Percentiles rank a stretch among this genome's conserved stretches.
phyloP scores from a whole-genome alignment of 2,888 invertebrate genomes.

The Xylocampa areola region DNA sequence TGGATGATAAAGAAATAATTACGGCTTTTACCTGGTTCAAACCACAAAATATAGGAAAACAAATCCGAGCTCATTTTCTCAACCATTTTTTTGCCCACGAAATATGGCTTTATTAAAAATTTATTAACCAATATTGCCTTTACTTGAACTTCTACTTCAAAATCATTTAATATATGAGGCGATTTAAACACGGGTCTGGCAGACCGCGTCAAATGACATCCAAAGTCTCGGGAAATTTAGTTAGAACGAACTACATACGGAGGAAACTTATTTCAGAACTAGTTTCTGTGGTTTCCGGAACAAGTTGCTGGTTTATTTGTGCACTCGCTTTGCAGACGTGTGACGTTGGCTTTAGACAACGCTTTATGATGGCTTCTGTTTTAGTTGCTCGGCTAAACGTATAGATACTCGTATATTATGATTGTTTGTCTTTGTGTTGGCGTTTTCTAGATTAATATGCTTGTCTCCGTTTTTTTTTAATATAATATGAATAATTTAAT shows the following conservation, averaged over 20 bases:
- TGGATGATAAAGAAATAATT: too few species aligned
- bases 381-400: slow-evolving; percentile 44
- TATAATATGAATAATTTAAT: too few species aligned
- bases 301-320: slow-evolving; percentile 62
- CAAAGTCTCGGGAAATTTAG: slow-evolving; percentile 54
- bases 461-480: too few species aligned
- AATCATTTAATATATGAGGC: slow-evolving; percentile 5
- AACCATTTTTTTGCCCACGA: too few species aligned
- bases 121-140: background rate
- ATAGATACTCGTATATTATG: too few species aligned
- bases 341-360: slow-evolving; percentile 55
- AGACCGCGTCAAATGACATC: slow-evolving; percentile 47
- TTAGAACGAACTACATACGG: slow-evolving; percentile 51
- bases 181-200: slow-evolving; percentile 47
- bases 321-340: slow-evolving; percentile 52
- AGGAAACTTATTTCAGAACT: slow-evolving; percentile 57
- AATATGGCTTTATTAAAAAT: too few species aligned
- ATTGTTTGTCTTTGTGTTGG: slow-evolving; percentile 16
- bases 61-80: too few species aligned
- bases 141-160: background rate
- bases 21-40: too few species aligned
- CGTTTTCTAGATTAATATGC: too few species aligned
- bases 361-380: slow-evolving; percentile 45
- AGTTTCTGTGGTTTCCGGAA: slow-evolving; percentile 54
- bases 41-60: too few species aligned